Evolutionary conservation across 2,888 invertebrate species (phyloP).

Genomic region (Cotesia congregata): DNA sequence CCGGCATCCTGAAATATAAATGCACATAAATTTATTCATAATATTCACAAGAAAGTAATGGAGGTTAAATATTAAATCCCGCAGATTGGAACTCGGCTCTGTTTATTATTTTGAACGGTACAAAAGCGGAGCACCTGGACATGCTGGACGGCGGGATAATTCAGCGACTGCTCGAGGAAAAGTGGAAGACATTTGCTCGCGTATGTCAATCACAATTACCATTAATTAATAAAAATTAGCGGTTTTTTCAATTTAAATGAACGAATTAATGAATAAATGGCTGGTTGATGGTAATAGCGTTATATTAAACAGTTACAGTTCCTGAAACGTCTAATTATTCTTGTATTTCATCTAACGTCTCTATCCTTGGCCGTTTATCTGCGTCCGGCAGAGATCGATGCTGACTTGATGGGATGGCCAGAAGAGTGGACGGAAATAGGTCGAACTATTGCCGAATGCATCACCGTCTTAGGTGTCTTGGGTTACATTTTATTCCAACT

Average conservation of each 20-base stretch:
- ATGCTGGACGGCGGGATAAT: constrained; percentile 99
- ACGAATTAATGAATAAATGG: not conserved
- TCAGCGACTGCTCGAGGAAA: constrained; percentile 95
- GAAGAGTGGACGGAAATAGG: constrained; percentile 72
- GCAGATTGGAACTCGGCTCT: constrained; percentile 98
- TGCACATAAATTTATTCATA: not conserved
- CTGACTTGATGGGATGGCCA: constrained; percentile 73
- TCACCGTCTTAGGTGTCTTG: constrained; percentile 87
- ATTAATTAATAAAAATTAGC: not conserved
- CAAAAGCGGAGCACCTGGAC: constrained; percentile 97
- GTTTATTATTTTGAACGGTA: constrained; percentile 97
- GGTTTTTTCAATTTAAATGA: not conserved
- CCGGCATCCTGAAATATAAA: no score
- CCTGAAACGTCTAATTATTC: constrained; percentile 88
- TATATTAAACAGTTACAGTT: constrained; percentile 83
- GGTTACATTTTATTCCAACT: constrained; percentile 93
- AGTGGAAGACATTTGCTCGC: constrained; percentile 99
- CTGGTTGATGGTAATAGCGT: constrained; percentile 12
- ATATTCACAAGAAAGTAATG: constrained; percentile 44
- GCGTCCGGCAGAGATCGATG: constrained; percentile 79
- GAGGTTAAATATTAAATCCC: constrained; percentile 44
- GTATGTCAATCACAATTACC: constrained; percentile 71
- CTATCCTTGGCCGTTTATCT: constrained; percentile 93
- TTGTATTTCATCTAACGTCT: constrained; percentile 88
- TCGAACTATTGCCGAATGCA: constrained; percentile 77